Conservation (phyloP, 2,888 invertebrate species). For the Galeruca laticollis region DNA sequence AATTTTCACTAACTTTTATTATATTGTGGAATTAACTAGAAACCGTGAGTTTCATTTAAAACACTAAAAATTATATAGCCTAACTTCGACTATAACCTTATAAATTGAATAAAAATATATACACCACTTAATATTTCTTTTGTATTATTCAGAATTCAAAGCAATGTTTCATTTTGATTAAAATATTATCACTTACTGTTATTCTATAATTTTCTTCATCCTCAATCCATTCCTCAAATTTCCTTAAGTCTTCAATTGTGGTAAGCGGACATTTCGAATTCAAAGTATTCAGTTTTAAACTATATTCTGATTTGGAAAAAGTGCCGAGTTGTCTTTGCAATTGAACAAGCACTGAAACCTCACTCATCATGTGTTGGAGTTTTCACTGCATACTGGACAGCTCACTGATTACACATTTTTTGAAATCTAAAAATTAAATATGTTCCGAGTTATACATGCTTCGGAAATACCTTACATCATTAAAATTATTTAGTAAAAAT, state of each 20-base stretch:
- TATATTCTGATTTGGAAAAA: constrained; percentile 19
- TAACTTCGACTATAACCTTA: neutral
- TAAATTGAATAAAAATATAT: neutral
- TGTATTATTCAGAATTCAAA: neutral
- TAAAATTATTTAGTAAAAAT: constrained; percentile 11
- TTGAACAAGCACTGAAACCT: constrained; percentile 21
- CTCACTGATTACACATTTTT: constrained; percentile 17
- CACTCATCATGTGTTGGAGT: too few relatives aligned
- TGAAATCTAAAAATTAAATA: constrained; percentile 23
- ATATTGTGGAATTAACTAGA: too few relatives aligned
- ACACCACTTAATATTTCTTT: neutral
- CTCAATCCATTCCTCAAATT: too few relatives aligned
- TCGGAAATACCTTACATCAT: constrained; percentile 15
- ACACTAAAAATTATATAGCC: too few relatives aligned
- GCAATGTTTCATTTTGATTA: neutral
- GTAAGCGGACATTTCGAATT: constrained; percentile 24
- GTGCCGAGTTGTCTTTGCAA: constrained; percentile 18
- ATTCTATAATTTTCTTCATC: too few relatives aligned
- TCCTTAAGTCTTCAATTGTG: constrained; percentile 19
- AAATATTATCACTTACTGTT: neutral
- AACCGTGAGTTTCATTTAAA: too few relatives aligned
- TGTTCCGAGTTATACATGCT: constrained; percentile 17
- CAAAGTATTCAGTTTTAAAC: constrained; percentile 22
- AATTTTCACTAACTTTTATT: too few relatives aligned
- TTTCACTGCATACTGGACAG: constrained; percentile 21